These are phyloP conservation scores for Ectropis crepuscularia DNA, from an alignment of 2,888 invertebrate genomes.

Conservation along the genomic window DNA sequence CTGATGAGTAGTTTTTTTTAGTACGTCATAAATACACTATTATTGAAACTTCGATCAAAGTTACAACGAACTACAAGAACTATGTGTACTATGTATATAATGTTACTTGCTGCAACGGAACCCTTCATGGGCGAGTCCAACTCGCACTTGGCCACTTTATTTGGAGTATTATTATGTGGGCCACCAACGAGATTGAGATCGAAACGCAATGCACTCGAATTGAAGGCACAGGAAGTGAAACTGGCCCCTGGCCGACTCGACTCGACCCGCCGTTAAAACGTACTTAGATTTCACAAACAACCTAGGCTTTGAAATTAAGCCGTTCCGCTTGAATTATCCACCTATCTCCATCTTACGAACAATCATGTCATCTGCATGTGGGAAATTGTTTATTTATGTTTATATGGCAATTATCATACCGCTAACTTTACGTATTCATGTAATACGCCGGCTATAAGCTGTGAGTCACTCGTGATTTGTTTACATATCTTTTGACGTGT, in stretches of 20 bases:
- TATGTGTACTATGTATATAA: too few relatives aligned
- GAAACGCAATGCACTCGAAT: conserved; percentile 38
- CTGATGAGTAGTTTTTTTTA: too few relatives aligned
- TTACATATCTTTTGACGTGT: conserved; percentile 41
- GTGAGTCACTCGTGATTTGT: conserved; percentile 45
- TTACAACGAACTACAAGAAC: too few relatives aligned
- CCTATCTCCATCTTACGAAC: neutral
- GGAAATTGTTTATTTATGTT: conserved; percentile 35
- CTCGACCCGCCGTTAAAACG: conserved; percentile 38
- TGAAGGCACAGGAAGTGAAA: conserved; percentile 65
- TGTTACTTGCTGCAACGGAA: too few relatives aligned
- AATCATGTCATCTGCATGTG: conserved; percentile 3
- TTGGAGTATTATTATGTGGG: neutral
- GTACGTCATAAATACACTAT: too few relatives aligned
- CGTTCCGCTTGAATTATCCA: conserved; percentile 18
- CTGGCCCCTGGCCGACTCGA: conserved; percentile 43
- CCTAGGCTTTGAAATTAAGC: conserved; percentile 42
- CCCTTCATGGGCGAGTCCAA: too few relatives aligned
- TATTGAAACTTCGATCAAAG: too few relatives aligned
- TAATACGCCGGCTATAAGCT: conserved; percentile 40
- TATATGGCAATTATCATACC: conserved; percentile 42
- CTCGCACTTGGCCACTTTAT: too few relatives aligned
- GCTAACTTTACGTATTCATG: conserved; percentile 40
- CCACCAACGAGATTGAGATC: conserved; percentile 26
- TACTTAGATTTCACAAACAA: conserved; percentile 50